phyloP scores from a whole-genome alignment of 2,888 invertebrate species.

The Cantharis flavilabris region DNA sequence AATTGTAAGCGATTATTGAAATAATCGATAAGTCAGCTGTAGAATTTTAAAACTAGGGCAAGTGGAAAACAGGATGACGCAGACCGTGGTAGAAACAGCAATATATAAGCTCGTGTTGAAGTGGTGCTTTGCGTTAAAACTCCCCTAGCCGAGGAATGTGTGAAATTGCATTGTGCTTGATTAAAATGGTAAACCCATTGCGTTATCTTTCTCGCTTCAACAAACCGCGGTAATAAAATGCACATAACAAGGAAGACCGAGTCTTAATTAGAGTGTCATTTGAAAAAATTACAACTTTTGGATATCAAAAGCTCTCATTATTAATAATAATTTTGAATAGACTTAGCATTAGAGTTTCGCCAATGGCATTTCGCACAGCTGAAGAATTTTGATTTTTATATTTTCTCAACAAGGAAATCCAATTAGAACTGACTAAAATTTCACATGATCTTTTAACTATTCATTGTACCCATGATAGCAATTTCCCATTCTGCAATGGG shows the following conservation, averaged over 20 bases:
- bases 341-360: not conserved
- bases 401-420: not conserved
- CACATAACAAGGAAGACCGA: not conserved
- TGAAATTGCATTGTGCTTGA: conserved; percentile 24
- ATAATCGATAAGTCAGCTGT: not conserved
- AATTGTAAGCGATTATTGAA: not conserved
- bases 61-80: conserved; percentile 4
- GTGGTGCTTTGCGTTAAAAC: conserved; percentile 18
- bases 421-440: not conserved
- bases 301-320: not conserved
- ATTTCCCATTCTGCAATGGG: no score
- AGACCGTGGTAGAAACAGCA: conserved; percentile 8
- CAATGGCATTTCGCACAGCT: no score
- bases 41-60: not conserved
- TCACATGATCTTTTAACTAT: not conserved
- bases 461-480: no score
- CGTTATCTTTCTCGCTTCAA: conserved; percentile 11
- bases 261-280: not conserved
- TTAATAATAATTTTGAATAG: not conserved
- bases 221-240: not conserved
- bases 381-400: not conserved
- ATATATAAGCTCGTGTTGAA: conserved; percentile 10
- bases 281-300: not conserved
- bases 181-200: conserved; percentile 21
- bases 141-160: conserved; percentile 18